Conservation (phyloP, 1,140 invertebrate species). For the Diabrotica virgifera region DNA sequence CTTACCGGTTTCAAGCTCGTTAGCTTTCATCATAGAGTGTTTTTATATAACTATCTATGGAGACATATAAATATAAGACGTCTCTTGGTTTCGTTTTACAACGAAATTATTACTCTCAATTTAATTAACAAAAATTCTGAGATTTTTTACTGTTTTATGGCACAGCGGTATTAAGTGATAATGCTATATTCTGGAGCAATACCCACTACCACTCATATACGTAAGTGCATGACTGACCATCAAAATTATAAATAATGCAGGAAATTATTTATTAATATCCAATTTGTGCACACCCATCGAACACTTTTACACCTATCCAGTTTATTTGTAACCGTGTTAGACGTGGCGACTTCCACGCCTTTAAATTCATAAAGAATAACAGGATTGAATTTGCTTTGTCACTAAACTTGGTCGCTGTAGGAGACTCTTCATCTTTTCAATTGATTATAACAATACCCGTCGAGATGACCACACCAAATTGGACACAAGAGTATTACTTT, state of each 20-base stretch:
- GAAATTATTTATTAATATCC: not conserved
- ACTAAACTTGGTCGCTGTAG: constrained; percentile 6
- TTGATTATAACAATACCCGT: constrained; percentile 6
- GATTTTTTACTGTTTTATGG: too few relatives aligned
- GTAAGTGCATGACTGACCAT: too few relatives aligned
- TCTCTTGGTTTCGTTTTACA: too few relatives aligned
- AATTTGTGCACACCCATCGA: not conserved
- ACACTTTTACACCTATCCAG: not conserved
- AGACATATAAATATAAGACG: too few relatives aligned
- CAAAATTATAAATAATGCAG: not conserved
- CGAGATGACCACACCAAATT: constrained; percentile 7
- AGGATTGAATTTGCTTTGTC: constrained; percentile 10
- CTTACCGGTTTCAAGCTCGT: too few relatives aligned
- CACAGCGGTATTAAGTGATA: too few relatives aligned
- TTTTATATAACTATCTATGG: too few relatives aligned
- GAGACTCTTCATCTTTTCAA: constrained; percentile 2
- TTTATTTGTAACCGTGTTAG: not conserved
- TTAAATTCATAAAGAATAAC: constrained; percentile 5
- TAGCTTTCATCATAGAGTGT: too few relatives aligned
- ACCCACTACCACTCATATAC: too few relatives aligned
- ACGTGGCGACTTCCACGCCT: constrained; percentile 4
- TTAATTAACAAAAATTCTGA: too few relatives aligned
- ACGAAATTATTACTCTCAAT: too few relatives aligned
- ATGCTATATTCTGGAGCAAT: too few relatives aligned
- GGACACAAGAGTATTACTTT: not conserved